Evolutionary conservation across 2,888 invertebrate genomes (phyloP), one percentile per base, ranked within the genome.

Genomic region (Morinoia aosen): DNA sequence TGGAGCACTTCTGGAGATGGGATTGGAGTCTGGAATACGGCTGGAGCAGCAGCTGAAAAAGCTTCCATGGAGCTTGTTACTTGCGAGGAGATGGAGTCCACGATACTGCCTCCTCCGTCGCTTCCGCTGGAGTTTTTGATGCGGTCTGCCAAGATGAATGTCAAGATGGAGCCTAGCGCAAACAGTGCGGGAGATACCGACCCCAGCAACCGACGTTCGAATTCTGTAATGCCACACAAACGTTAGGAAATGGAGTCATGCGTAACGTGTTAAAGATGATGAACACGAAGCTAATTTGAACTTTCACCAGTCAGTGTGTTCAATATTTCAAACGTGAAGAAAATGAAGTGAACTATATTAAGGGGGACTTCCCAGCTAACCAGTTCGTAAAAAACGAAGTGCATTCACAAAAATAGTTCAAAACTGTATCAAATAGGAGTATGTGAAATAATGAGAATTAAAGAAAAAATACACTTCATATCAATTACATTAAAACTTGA

Each of bases 171-270:
- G 39, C 95, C 95, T 25, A 96, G 64, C 16, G 96, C 61, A 88
- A 96, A 96, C 57, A 96, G 96, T 57, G 96, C 96, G 12, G 96
- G 96, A 48, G 96, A 95, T 56, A 96, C 96, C 48, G 96, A 96
- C 12, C 95, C 96, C 91, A 96, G 90, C 56, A 96, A 48, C 11
- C 96, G 96, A 39, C 96, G 95, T 58, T 96, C 96, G 25, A 96
- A 96, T 58, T 96, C 96, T 96, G 96, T 39, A 96, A 96, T 33
- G 76, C 76, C 0, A 76, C 25, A 76, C 76, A 33, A 61, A 12
- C 2, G 19, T 61, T 61, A 61, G 19, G 16, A 61, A 4, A 4
- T 48, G 48, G 48, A 48, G 3, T 48, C 48, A 48, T 48, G 48
- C 48, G 48, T 48, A 48, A 48, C 5, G 5, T 48, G 5, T 48